A percentile compares a stretch with the other conserved stretches of the same genome.
Evolutionary conservation across 1,140 invertebrate species (phyloP).

Genomic region (Agrilus planipennis): DNA sequence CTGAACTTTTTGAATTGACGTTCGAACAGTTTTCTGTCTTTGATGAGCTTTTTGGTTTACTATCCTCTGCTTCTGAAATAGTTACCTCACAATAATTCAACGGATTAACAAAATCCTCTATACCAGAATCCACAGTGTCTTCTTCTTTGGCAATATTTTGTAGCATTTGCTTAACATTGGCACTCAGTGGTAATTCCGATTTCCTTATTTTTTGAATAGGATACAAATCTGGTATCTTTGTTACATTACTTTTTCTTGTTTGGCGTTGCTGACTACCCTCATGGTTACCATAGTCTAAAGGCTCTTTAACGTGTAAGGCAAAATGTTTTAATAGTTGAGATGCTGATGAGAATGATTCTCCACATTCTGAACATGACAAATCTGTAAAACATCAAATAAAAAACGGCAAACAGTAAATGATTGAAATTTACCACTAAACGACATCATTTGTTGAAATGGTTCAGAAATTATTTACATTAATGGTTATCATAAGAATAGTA

Average conservation of each 20-base stretch:
- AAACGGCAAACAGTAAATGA: too few species aligned
- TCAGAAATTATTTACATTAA: too few species aligned
- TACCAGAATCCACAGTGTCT: constrained; percentile 3
- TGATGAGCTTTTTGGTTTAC: too few species aligned
- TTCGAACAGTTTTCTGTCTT: too few species aligned
- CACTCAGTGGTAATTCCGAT: constrained; percentile 5
- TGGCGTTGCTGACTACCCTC: too few species aligned
- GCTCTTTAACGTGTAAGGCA: constrained; percentile 20
- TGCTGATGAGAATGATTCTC: constrained; percentile 22
- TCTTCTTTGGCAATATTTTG: constrained; percentile 11
- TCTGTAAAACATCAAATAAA: too few species aligned
- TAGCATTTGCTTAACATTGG: neutral
- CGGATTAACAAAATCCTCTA: constrained; percentile 16
- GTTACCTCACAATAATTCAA: constrained; percentile 24
- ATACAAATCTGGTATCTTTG: constrained; percentile 11
- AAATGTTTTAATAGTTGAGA: constrained; percentile 26
- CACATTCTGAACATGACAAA: constrained; percentile 24
- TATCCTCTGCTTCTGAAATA: too few species aligned
- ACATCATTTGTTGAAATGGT: too few species aligned
- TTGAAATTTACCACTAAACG: too few species aligned
- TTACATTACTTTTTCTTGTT: constrained; percentile 8
- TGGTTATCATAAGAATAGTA: too few species aligned
- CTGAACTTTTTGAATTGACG: too few species aligned
- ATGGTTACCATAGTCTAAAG: too few species aligned
- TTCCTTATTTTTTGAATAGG: constrained; percentile 6